Conservation (phyloP, 2,797 vertebrate species). For the Oryzias sinensis region DNA sequence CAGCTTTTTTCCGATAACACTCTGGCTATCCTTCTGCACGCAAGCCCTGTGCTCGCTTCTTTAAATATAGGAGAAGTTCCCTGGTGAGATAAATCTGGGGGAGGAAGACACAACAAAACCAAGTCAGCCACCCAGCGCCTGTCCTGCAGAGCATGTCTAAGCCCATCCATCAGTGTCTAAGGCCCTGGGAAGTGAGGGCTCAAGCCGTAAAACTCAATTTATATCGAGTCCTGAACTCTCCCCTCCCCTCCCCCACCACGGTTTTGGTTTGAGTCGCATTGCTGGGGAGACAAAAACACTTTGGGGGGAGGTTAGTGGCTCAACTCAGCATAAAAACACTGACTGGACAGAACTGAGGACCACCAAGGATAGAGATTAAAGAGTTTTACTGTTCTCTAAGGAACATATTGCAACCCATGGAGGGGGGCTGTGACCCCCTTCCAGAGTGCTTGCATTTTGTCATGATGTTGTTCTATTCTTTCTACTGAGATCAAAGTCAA, state of each 20-base stretch:
- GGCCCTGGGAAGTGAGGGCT: conserved; percentile 47
- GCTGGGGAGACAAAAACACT: conserved; percentile 6
- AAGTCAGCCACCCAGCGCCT: conserved; percentile 50
- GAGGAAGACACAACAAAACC: conserved; percentile 53
- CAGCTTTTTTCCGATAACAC: conserved; percentile 6
- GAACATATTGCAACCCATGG: conserved; percentile 5
- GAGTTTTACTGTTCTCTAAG: conserved; percentile 1
- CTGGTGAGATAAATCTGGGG: conserved; percentile 44
- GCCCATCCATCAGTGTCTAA: conserved; percentile 64
- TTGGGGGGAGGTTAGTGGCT: background rate
- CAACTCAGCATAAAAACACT: conserved; percentile 31
- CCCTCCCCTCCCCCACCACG: conserved; percentile 35
- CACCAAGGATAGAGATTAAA: conserved; percentile 9
- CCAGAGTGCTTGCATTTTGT: background rate
- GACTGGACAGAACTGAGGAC: conserved; percentile 39
- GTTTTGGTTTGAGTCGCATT: conserved; percentile 31
- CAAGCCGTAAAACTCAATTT: conserved; percentile 51
- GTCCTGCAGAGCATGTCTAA: conserved; percentile 68
- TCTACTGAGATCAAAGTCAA: conserved; percentile 18
- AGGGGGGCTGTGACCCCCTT: too few species aligned
- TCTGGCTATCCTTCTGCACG: background rate
- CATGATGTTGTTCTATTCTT: conserved; percentile 10
- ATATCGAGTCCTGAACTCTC: conserved; percentile 42
- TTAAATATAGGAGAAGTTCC: conserved; percentile 26
- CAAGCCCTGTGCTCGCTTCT: conserved; percentile 6